Conservation (phyloP, 1,140 invertebrate genomes). For the Camponotus pennsylvanicus region DNA sequence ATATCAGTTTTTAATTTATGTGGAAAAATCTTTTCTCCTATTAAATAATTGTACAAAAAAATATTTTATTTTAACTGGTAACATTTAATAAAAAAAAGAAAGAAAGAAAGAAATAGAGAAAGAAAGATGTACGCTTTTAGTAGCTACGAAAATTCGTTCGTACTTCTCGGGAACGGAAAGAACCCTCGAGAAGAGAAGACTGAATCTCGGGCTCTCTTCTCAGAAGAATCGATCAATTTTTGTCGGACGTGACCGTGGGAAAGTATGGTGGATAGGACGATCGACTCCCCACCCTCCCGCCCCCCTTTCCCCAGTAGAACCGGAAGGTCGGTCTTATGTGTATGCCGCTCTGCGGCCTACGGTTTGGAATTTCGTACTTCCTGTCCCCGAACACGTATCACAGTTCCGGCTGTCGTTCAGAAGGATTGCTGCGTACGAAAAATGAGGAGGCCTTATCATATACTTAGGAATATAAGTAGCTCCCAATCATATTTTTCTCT, state of each 20-base stretch:
- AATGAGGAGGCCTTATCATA: slow-evolving; percentile 13
- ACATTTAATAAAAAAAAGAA: not conserved
- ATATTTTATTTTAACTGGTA: too few species aligned
- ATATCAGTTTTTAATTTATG: not conserved
- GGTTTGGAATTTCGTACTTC: slow-evolving; percentile 81
- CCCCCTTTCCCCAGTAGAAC: slow-evolving; percentile 47
- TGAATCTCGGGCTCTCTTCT: slow-evolving; percentile 24
- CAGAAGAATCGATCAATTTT: slow-evolving; percentile 64
- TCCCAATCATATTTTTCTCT: slow-evolving; percentile 5
- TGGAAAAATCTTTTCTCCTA: too few species aligned
- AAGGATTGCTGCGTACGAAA: slow-evolving; percentile 28
- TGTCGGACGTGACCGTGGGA: slow-evolving; percentile 73
- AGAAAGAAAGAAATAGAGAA: not conserved
- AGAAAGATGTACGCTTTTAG: not conserved
- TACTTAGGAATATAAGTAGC: not conserved
- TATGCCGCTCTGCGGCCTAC: slow-evolving; percentile 65
- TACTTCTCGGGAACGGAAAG: not conserved
- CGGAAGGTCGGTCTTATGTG: slow-evolving; percentile 73
- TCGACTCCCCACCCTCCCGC: slow-evolving; percentile 51
- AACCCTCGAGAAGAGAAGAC: not conserved
- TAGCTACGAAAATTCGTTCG: not conserved
- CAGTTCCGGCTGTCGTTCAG: slow-evolving; percentile 50
- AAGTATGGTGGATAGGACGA: slow-evolving; percentile 53
- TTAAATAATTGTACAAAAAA: too few species aligned
- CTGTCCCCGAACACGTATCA: slow-evolving; percentile 63